A percentile compares a stretch with the other conserved stretches of the same genome.
phyloP scores from a whole-genome alignment of 2,113 vertebrate genomes.

The Osmerus eperlanus region DNA sequence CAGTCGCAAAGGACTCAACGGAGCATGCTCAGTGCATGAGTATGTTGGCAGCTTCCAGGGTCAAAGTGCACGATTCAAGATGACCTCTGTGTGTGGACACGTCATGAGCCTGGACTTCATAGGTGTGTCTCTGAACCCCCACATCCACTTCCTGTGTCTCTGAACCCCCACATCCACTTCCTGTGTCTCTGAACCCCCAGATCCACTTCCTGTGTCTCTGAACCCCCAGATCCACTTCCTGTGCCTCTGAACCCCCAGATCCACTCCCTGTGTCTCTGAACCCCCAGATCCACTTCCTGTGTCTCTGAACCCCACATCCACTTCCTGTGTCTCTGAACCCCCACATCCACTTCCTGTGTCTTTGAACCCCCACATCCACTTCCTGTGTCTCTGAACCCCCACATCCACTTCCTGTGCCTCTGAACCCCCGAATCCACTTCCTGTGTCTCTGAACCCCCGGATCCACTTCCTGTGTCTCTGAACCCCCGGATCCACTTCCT shows the following conservation, averaged over 20 bases:
- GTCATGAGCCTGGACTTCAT: slow-evolving; percentile 98
- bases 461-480: neutral
- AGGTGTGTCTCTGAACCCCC: slow-evolving; percentile 62
- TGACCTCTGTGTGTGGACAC: slow-evolving; percentile 97
- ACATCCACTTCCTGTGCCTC: too few relatives aligned
- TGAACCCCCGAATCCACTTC: too few relatives aligned
- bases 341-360: neutral
- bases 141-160: neutral
- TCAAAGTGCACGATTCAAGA: slow-evolving; percentile 87
- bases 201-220: too few relatives aligned
- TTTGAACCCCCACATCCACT: neutral
- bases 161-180: neutral
- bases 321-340: neutral
- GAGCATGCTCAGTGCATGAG: slow-evolving; percentile 89
- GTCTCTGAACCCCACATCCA: neutral
- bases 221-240: too few relatives aligned
- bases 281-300: too few relatives aligned
- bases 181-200: neutral
- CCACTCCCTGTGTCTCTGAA: neutral
- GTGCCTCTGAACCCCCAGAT: neutral
- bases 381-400: too few relatives aligned
- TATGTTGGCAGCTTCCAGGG: slow-evolving; percentile 82
- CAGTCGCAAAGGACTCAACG: slow-evolving; percentile 89
- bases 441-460: neutral
- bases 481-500: too few relatives aligned